phyloP scores from a whole-genome alignment of 2,797 vertebrate species.

The Okamejei kenojei region DNA sequence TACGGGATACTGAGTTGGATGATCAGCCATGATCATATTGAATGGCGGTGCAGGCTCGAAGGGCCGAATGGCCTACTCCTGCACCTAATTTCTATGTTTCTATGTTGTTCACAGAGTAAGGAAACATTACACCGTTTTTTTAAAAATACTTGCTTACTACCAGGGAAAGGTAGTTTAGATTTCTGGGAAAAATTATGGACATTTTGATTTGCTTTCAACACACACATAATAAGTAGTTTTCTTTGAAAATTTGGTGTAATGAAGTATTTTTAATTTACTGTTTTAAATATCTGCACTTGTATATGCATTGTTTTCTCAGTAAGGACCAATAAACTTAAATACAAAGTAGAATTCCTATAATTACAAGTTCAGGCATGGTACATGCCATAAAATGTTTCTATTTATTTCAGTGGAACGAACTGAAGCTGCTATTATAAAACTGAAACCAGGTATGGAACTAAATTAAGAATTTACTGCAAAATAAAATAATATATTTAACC shows the following conservation, averaged over 20 bases:
- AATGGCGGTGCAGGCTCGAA: too few relatives aligned
- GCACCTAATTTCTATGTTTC: too few relatives aligned
- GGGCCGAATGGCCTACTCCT: too few relatives aligned
- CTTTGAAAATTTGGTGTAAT: not conserved
- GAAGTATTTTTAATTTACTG: not conserved
- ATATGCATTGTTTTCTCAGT: not conserved
- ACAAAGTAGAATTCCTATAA: not conserved
- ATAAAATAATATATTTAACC: not conserved
- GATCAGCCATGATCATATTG: too few relatives aligned
- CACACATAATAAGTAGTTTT: not conserved
- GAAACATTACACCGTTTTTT: not conserved
- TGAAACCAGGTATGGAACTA: conserved; percentile 31
- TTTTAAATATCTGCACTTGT: not conserved
- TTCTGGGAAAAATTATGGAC: not conserved
- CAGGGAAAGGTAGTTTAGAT: not conserved
- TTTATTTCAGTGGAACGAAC: conserved; percentile 34
- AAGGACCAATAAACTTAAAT: not conserved
- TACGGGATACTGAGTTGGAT: too few relatives aligned
- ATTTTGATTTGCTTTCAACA: not conserved
- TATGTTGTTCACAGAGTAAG: too few relatives aligned
- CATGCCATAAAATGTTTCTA: conserved; percentile 29
- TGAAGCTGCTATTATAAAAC: conserved; percentile 28
- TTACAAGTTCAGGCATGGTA: conserved; percentile 1
- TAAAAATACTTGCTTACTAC: not conserved
- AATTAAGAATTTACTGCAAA: not conserved